Evolutionary conservation across 2,888 invertebrate genomes (phyloP).

Genomic region (Andrena bicolor): DNA sequence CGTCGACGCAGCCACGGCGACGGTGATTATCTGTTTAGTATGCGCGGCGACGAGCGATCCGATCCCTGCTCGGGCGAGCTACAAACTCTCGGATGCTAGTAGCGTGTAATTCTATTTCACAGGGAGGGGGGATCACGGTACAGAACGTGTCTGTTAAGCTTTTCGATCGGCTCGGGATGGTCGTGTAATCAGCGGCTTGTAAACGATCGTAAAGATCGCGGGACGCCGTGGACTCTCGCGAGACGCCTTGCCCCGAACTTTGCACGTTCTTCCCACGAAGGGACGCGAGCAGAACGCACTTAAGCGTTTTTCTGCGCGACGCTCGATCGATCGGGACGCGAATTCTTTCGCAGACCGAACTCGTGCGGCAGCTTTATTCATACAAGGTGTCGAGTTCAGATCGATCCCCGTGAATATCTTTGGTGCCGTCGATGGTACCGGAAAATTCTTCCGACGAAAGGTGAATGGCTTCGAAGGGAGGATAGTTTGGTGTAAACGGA

Average conservation of each 20-base stretch:
- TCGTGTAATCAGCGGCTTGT: neutral
- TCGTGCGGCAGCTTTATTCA: slow-evolving; percentile 74
- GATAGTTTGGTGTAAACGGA: too few relatives aligned
- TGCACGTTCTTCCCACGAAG: slow-evolving; percentile 72
- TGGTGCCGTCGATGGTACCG: too few relatives aligned
- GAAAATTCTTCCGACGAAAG: too few relatives aligned
- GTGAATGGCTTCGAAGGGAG: too few relatives aligned
- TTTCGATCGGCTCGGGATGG: neutral
- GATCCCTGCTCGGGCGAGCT: slow-evolving; percentile 67
- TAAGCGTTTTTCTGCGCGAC: slow-evolving; percentile 75
- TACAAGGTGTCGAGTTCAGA: slow-evolving; percentile 17
- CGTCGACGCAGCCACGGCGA: slow-evolving; percentile 69
- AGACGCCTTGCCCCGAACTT: slow-evolving; percentile 46
- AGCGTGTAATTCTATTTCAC: neutral
- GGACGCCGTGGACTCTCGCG: slow-evolving; percentile 21
- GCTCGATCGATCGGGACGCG: slow-evolving; percentile 75
- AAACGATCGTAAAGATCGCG: slow-evolving; percentile 22
- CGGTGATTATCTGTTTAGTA: slow-evolving; percentile 73
- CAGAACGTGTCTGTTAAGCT: too few relatives aligned
- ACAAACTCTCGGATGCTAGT: slow-evolving; percentile 26
- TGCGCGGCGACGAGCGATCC: slow-evolving; percentile 69
- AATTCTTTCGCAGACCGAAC: slow-evolving; percentile 73
- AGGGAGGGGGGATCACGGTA: neutral
- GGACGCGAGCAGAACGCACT: slow-evolving; percentile 61
- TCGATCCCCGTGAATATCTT: too few relatives aligned